Conservation (phyloP, 2,113 vertebrate species). For the Petrocephalus zakoni region DNA sequence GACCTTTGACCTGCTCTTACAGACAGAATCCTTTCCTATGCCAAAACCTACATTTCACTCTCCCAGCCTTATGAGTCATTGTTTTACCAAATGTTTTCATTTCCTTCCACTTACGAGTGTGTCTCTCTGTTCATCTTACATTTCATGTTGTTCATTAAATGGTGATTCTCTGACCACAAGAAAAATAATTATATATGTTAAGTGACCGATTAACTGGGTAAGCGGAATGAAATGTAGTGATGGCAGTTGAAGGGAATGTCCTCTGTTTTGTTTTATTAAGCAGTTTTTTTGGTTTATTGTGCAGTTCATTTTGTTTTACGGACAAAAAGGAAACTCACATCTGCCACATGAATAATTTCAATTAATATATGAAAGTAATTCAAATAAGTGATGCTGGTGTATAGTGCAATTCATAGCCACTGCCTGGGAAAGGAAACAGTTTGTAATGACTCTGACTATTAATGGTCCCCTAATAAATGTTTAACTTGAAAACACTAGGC, state of each 20-base stretch:
- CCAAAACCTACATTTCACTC: conserved; percentile 44
- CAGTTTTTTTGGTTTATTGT: not conserved
- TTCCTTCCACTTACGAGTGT: conserved; percentile 34
- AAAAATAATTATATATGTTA: conserved; percentile 1
- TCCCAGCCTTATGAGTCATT: conserved; percentile 40
- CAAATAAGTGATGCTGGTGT: not conserved
- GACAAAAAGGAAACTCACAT: not conserved
- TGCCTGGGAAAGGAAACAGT: not conserved
- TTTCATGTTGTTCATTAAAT: conserved; percentile 24
- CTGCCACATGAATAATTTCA: not conserved
- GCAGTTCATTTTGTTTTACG: not conserved
- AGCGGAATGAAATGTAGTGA: not conserved
- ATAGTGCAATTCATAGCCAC: not conserved
- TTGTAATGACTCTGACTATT: not conserved
- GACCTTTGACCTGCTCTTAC: conserved; percentile 46
- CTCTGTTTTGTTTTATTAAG: not conserved
- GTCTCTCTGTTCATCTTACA: conserved; percentile 27
- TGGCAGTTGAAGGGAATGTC: not conserved
- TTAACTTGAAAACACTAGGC: conserved; percentile 4
- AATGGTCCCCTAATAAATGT: not conserved
- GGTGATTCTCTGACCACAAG: not conserved
- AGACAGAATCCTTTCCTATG: conserved; percentile 26
- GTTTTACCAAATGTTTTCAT: conserved; percentile 47
- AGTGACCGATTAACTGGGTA: not conserved
- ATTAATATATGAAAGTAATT: not conserved